Evolutionary conservation across 2,797 vertebrate species (phyloP), one percentile per base, ranked within the genome.

Genomic region (Toxotes lorentzi): DNA sequence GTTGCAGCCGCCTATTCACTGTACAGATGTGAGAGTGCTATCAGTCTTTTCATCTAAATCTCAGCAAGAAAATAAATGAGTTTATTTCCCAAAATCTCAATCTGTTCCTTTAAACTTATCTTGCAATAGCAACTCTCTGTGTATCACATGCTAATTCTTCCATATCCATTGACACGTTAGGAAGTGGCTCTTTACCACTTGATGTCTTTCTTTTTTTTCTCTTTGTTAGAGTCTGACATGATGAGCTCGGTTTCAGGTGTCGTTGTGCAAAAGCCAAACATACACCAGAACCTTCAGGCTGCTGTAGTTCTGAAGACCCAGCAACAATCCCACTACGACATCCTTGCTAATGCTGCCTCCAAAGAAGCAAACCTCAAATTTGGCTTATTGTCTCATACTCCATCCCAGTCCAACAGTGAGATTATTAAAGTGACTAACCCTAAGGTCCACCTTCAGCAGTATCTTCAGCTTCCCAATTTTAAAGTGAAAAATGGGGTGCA

Each of bases 221-320:
- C 17, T 45, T 53, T 16, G 14, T 38, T 35, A 94, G 94, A 91
- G 69, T 89, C 74, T 0, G 93, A 93, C 78, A 88, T 94, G 59
- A 94, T 92, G 92, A 85, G 79, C 34, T 83, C 70, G 0, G 19
- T 87, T 21, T 88, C 78, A 51, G 71, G 66, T 19, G 47, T 78
- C 13, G 41, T 4, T 41, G 4, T 73, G 21, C 69, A 66, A 30
- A 80, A 82, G 61, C 51, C 74, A 21, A 60, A 61, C 14, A n/a
- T 56, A 3, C 76, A 47, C 30, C 84, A 71, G 21, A 78, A 53
- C 56, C 67, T 61, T 10, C 84, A 87, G 30, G 48, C 58, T 70
- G 69, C 73, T 11, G 35, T 56, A 11, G 73, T 17, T 48, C 47
- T 77, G 51, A 92, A 91, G 65, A 73, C 63, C 11, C 82, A 63